A percentile compares a stretch with the other conserved stretches of the same genome.
Evolutionary conservation across 1,140 invertebrate genomes (phyloP).

Genomic region (Idris sp.): DNA sequence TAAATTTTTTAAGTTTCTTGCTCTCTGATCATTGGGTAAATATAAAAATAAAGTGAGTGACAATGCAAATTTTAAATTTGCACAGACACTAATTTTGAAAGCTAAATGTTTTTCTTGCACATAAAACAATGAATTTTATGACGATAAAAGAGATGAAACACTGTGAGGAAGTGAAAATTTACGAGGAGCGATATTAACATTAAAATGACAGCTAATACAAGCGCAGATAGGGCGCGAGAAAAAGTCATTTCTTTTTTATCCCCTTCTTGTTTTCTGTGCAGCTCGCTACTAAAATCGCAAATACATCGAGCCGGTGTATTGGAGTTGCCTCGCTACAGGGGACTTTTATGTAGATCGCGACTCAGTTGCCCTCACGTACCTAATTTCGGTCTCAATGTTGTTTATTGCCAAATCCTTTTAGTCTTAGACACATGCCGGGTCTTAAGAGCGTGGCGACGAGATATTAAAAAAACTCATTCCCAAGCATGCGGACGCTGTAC

Average conservation of each 20-base stretch:
- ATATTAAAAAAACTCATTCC: conserved; percentile 64
- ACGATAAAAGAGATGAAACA: conserved; percentile 46
- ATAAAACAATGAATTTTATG: conserved; percentile 42
- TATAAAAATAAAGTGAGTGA: neutral
- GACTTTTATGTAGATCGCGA: conserved; percentile 68
- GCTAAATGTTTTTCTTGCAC: neutral
- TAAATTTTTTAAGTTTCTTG: too few relatives aligned
- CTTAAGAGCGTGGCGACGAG: conserved; percentile 56
- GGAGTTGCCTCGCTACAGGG: conserved; percentile 58
- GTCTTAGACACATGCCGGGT: conserved; percentile 62
- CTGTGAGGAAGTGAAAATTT: conserved; percentile 56
- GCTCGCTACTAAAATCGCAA: conserved; percentile 66
- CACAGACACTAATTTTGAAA: conserved; percentile 13
- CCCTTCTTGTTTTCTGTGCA: conserved; percentile 39
- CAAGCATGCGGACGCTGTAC: conserved; percentile 46
- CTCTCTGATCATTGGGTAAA: neutral
- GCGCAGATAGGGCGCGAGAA: conserved; percentile 54
- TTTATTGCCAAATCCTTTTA: conserved; percentile 79
- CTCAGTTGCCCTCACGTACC: conserved; percentile 59
- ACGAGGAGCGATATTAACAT: conserved; percentile 68
- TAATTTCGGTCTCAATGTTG: conserved; percentile 74
- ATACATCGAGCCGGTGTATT: conserved; percentile 71
- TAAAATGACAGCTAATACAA: conserved; percentile 68
- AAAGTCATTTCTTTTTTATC: conserved; percentile 61
- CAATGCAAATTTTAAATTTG: conserved; percentile 11